Evolutionary conservation across 2,797 vertebrate genomes (phyloP).

Genomic region (Cephalopachus bancanus): DNA sequence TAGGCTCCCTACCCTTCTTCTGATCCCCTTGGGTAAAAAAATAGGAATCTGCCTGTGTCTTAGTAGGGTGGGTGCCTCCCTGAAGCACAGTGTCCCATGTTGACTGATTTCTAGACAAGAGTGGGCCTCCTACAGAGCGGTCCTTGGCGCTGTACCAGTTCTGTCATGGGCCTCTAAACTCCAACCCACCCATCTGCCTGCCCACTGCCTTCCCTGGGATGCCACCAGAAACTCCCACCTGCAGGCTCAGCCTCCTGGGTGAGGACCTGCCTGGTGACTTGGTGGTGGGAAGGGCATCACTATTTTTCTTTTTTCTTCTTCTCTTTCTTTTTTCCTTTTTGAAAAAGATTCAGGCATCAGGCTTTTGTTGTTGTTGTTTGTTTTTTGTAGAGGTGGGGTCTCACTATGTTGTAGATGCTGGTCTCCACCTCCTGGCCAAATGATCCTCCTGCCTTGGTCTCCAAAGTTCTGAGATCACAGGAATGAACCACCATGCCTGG

Average conservation of each 20-base stretch:
- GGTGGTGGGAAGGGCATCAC: not conserved
- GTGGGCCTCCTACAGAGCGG: not conserved
- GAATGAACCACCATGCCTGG: no score
- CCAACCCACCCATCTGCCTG: not conserved
- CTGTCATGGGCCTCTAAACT: not conserved
- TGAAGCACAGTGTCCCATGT: no score
- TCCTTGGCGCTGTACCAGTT: not conserved
- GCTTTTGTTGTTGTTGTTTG: no score
- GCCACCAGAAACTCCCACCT: not conserved
- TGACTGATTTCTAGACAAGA: not conserved
- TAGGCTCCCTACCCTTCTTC: not conserved
- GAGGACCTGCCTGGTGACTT: not conserved
- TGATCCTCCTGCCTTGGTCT: no score
- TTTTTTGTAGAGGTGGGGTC: no score
- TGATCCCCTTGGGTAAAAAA: not conserved
- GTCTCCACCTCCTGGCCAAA: no score
- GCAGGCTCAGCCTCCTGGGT: not conserved
- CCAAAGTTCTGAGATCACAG: no score
- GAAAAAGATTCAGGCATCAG: no score
- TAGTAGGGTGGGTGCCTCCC: not conserved
- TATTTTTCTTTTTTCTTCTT: not conserved
- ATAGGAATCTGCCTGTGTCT: not conserved
- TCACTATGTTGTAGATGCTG: no score
- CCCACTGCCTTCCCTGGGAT: not conserved
- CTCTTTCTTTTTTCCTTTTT: not conserved